Percentiles rank a stretch among this genome's conserved stretches.
Conservation (phyloP, 2,888 invertebrate genomes). For the Drosophila borealis region DNA sequence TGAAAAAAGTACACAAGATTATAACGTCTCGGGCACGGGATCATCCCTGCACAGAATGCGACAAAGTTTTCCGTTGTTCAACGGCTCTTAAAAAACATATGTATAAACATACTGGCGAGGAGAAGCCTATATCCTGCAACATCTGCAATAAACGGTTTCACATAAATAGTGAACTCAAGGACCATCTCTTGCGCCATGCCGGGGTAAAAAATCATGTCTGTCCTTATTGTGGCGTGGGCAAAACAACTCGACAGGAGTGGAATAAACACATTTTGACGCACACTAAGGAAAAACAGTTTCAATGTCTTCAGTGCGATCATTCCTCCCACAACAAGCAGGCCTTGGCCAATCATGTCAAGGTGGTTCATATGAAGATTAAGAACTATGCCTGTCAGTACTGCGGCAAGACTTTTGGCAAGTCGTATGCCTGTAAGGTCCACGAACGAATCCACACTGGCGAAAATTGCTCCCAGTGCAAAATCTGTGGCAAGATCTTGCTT, state of each 20-base stretch:
- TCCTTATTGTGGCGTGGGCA: conserved; percentile 83
- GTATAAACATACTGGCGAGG: conserved; percentile 83
- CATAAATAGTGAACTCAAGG: conserved; percentile 82
- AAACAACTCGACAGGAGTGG: conserved; percentile 83
- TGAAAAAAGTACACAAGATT: conserved; percentile 75
- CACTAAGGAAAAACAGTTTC: conserved; percentile 82
- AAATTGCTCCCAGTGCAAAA: conserved; percentile 80
- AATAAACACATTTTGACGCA: conserved; percentile 83
- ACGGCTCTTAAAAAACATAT: conserved; percentile 83
- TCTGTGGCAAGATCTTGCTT: conserved; percentile 80
- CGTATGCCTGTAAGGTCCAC: conserved; percentile 79
- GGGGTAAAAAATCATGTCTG: conserved; percentile 84
- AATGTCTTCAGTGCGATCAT: conserved; percentile 78
- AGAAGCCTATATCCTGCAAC: conserved; percentile 80
- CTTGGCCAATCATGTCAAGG: conserved; percentile 80
- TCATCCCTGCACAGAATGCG: conserved; percentile 81
- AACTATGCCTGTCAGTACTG: conserved; percentile 81
- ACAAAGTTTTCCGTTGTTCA: conserved; percentile 82
- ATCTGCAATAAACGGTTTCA: conserved; percentile 82
- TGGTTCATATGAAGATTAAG: conserved; percentile 82
- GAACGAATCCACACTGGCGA: conserved; percentile 81
- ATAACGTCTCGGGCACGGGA: conserved; percentile 61
- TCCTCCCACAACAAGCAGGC: conserved; percentile 82
- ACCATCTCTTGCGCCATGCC: conserved; percentile 82
- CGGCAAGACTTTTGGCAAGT: conserved; percentile 80